Evolutionary conservation across 64 coral and sea anemone species (phyloP).

Genomic region (Catalaphyllia jardinei): DNA sequence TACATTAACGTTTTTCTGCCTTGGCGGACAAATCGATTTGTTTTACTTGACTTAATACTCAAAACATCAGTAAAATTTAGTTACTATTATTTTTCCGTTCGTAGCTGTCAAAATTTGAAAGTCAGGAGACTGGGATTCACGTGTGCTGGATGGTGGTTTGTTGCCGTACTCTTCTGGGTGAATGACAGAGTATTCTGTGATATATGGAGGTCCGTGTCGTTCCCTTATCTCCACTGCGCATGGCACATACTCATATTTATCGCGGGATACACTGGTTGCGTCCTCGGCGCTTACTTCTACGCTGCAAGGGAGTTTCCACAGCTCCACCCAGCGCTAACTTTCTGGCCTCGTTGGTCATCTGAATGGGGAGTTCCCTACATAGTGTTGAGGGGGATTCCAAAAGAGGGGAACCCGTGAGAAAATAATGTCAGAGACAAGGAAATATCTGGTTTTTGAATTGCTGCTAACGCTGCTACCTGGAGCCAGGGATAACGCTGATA

Average conservation of each 20-base stretch:
- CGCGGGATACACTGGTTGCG: slow-evolving; percentile 86
- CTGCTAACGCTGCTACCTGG: no score
- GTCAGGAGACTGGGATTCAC: slow-evolving; percentile 74
- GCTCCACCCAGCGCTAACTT: slow-evolving; percentile 66
- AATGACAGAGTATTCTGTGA: slow-evolving; percentile 93
- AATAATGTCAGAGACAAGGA: not conserved
- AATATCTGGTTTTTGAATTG: no score
- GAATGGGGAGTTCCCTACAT: slow-evolving; percentile 86
- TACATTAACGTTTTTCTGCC: no score
- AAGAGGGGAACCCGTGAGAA: not conserved
- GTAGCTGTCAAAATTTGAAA: slow-evolving; percentile 65
- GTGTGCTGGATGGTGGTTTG: slow-evolving; percentile 74
- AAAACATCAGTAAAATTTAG: not conserved
- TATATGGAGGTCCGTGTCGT: slow-evolving; percentile 80
- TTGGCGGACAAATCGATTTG: no score
- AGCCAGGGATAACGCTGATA: no score
- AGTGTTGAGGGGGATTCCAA: slow-evolving; percentile 30
- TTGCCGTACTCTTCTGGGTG: slow-evolving; percentile 77
- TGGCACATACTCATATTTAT: slow-evolving; percentile 96
- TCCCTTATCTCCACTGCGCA: slow-evolving; percentile 94
- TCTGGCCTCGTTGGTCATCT: slow-evolving; percentile 72
- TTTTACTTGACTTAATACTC: no score
- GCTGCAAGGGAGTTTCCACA: slow-evolving; percentile 81
- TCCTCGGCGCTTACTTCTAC: slow-evolving; percentile 82
- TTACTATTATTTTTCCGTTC: not conserved